Evolutionary conservation across 2,888 invertebrate genomes (phyloP), one percentile per base, ranked within the genome.

Genomic region (Lithophane semibrunnea): DNA sequence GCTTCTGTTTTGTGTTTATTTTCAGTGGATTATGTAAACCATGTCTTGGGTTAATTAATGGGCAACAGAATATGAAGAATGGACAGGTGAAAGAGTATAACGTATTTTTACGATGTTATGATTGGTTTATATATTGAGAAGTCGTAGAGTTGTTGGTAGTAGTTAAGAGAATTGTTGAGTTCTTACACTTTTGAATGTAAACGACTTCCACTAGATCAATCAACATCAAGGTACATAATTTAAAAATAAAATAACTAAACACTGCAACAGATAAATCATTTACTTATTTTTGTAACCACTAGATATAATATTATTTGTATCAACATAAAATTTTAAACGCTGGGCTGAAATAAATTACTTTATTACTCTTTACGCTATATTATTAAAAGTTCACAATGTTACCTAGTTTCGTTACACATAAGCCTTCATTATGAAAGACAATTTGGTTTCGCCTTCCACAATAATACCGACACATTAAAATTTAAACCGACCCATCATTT

Each of bases 401-500:
- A 24, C 24, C 58, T 13, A 24, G 1, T 56, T 29, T 29, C 16
- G 8, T 12, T 58, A 60, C 8, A 29, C 58, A 37, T 37, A 29
- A 58, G 16, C 37, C 24, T 12, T 37, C 29, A 66, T 71, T 42
- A 47, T 49, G 2, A 64, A 52, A 75, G 21, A 67, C 58, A 42
- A 67, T 56, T 71, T n/a, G 29, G 29, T 68, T 37, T 0, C 8
- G n/a, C 66, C 49, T 78, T 24, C 61, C 63, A 71, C 70, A 68
- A 24, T 52, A 69, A 63, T 63, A 66, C 44, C 0, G 29, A 13
- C 29, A 29, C 49, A 77, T 85, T 82, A 65, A 81, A 77, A 74
- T 82, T 72, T 70, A 86, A 84, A 87, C 42, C 24, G 13, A 60
- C 63, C 56, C 80, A 73, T 76, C 68, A 75, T 77, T 79, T 70